phyloP scores from a whole-genome alignment of 2,888 invertebrate genomes.

The Taenaris catops region DNA sequence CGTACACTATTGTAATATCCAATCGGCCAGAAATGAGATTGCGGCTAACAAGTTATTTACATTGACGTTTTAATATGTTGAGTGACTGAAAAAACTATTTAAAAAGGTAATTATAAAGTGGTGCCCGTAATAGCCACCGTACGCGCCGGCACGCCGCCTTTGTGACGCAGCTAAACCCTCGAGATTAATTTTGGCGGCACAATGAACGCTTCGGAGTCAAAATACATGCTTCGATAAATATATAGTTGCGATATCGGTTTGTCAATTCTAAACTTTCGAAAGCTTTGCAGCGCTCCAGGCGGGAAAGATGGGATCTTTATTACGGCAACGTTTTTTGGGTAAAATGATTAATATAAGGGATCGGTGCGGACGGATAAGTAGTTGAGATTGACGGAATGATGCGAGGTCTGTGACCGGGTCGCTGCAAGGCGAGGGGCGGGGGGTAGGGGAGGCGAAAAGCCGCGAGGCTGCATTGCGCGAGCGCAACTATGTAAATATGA shows the following conservation, averaged over 20 bases:
- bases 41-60: conserved; percentile 81
- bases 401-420: conserved; percentile 73
- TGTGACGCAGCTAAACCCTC: conserved; percentile 71
- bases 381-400: conserved; percentile 72
- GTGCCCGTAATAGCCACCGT: conserved; percentile 70
- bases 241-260: conserved; percentile 65
- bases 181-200: conserved; percentile 75
- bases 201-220: conserved; percentile 70
- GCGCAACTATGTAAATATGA: too few species aligned
- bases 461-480: conserved; percentile 72
- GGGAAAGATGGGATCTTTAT: conserved; percentile 64
- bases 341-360: conserved; percentile 73
- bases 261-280: conserved; percentile 66
- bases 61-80: conserved; percentile 79
- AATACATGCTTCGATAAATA: conserved; percentile 65
- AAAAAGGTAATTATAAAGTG: conserved; percentile 77
- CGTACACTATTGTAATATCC: conserved; percentile 80
- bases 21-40: conserved; percentile 79
- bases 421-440: conserved; percentile 34
- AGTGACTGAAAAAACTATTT: conserved; percentile 70
- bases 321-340: conserved; percentile 53
- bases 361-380: conserved; percentile 73
- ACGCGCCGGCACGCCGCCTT: conserved; percentile 65
- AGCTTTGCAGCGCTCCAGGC: conserved; percentile 48
- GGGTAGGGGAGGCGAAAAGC: conserved; percentile 56